These are phyloP conservation scores for Pseudorhombus dupliciocellatus DNA, from an alignment of 2,113 vertebrate genomes.

Conservation along the genomic window DNA sequence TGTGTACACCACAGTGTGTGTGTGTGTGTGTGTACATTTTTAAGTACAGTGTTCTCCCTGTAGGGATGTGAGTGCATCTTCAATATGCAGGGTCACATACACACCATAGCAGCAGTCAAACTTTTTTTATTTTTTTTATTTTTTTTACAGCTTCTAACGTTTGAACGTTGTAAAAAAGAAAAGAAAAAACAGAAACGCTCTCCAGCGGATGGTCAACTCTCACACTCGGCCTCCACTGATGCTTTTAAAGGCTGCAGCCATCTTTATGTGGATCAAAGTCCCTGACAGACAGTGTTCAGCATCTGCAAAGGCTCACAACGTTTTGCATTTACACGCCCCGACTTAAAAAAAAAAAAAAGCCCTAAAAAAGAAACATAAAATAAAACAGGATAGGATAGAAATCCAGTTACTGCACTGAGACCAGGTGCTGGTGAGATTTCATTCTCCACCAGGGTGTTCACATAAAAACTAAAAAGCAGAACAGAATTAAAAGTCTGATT, in stretches of 20 bases:
- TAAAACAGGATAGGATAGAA: background rate
- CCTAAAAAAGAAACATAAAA: background rate
- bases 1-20: background rate
- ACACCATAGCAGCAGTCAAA: constrained; percentile 2
- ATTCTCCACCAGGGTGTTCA: background rate
- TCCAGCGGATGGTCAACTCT: background rate
- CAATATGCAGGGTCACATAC: constrained; percentile 16
- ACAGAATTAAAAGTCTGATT: background rate
- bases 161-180: constrained; percentile 1
- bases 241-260: background rate
- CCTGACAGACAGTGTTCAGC: background rate
- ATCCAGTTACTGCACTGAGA: background rate
- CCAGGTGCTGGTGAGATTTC: background rate
- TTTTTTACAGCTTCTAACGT: constrained; percentile 4
- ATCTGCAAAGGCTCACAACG: background rate
- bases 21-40: background rate
- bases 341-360: too few species aligned
- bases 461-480: background rate
- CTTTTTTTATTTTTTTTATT: too few species aligned
- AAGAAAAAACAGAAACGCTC: background rate
- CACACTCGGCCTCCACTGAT: background rate
- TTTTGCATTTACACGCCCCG: too few species aligned
- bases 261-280: constrained; percentile 5
- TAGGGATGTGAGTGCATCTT: background rate
- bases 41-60: background rate